Base-by-base conservation (phyloP, 2,797 vertebrate species). In the Ptychobarbus kaznakovi region DNA sequence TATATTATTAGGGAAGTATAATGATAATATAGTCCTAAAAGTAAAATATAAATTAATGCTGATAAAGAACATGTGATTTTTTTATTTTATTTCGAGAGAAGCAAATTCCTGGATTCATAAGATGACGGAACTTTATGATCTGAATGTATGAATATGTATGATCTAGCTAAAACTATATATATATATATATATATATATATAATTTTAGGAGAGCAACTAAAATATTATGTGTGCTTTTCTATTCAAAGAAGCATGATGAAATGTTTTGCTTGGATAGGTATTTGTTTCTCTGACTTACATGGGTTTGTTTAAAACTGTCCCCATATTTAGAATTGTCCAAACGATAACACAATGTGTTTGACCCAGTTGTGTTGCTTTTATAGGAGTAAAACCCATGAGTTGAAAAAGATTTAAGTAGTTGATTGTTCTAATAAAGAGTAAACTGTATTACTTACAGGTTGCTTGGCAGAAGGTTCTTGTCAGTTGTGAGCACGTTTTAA, bases 401-500 rank as follows among this genome's bases (percentile, higher is more conserved):
- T 51, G 28, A n/a, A 35, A 51, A 80, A 81, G 35, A 56, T 65
- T 35, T 35, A 74, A 66, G 44, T 9, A 51, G 44, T 10, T 76
- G n/a, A 73, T 83, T 40, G 22, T 25, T 51, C 22, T 65, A 11
- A 53, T 83, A 66, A 53, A 83, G 58, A 11, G 1, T 63, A 56
- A 74, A 46, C 40, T 32, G 0, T 35, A 74, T 65, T 38, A 35
- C 53, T 73, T 28, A 73, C 16, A 74, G 22, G 28, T 68, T 68
- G 44, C 46, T 68, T 22, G 40, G 58, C 49, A 53, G 28, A 66
- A 13, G 38, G 25, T 35, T 46, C 28, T 25, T 56, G 74, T 81
- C n/a, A 11, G 15, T 72, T 20, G 18, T 85, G 15, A 35, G 56
- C 46, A 18, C 20, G 32, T 85, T 61, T 84, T 51, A 77, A 87